A percentile compares a stretch with the other conserved stretches of the same genome.
These are phyloP conservation scores for Ispidina picta DNA, from an alignment of 2,797 vertebrate genomes.

Conservation along the genomic window DNA sequence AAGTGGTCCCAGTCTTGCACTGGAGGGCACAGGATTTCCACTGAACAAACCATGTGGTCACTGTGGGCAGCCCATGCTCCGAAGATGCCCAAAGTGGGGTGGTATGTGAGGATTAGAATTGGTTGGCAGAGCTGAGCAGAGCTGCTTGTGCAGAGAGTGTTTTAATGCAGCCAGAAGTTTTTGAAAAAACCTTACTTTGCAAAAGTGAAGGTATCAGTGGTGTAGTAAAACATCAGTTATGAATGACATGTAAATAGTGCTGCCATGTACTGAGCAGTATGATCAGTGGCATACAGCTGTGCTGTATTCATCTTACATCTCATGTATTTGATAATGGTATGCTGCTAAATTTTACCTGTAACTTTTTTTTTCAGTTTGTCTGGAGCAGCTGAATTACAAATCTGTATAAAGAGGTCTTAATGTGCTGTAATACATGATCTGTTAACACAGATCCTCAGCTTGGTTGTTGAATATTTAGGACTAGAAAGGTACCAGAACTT, in stretches of 20 bases:
- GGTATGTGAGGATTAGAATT: neutral
- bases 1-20: neutral
- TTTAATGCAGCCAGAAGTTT: neutral
- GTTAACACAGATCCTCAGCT: neutral
- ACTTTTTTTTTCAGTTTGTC: neutral
- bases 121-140: neutral
- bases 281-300: neutral
- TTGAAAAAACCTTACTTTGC: neutral
- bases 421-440: neutral
- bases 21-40: neutral
- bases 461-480: neutral
- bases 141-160: neutral
- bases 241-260: neutral
- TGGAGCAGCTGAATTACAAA: neutral
- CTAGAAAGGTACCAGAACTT: neutral
- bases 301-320: neutral
- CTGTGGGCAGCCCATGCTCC: neutral
- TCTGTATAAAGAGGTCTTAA: neutral
- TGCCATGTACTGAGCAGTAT: neutral
- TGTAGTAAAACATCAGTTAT: neutral
- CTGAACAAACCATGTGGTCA: rapidly evolving
- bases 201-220: neutral
- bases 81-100: neutral
- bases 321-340: neutral
- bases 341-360: constrained; percentile 47